Percentiles rank a stretch among this genome's conserved stretches.
Evolutionary conservation across 2,797 vertebrate species (phyloP).

Genomic region (Mormyrops attenuatus): DNA sequence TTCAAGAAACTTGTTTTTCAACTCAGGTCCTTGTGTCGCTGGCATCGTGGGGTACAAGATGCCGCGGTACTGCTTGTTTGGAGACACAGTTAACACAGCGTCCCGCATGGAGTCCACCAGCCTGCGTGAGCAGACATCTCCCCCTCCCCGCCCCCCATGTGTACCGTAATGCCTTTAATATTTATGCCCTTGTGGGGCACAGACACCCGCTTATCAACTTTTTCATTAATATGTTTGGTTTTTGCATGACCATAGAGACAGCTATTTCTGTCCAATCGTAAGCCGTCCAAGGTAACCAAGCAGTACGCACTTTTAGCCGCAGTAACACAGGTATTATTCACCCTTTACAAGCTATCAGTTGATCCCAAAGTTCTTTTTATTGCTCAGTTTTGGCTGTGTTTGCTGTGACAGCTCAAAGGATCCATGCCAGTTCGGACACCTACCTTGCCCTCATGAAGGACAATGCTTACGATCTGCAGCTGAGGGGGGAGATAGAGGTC

Average conservation of each 20-base stretch:
- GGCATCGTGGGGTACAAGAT: conserved; percentile 87
- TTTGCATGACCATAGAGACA: conserved; percentile 32
- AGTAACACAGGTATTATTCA: not conserved
- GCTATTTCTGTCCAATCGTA: not conserved
- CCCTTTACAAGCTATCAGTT: not conserved
- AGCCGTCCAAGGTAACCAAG: not conserved
- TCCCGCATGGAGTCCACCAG: conserved; percentile 88
- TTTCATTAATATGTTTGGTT: conserved; percentile 32
- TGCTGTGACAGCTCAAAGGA: conserved; percentile 69
- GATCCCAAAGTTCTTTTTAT: not conserved
- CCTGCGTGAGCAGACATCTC: conserved; percentile 61
- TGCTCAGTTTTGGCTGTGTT: not conserved
- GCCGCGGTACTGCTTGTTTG: conserved; percentile 86
- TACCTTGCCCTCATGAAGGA: conserved; percentile 72
- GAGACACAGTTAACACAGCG: conserved; percentile 84
- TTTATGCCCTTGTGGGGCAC: not conserved
- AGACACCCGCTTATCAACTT: not conserved
- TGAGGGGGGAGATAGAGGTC: conserved; percentile 78
- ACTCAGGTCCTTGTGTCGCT: conserved; percentile 76
- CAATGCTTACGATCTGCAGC: conserved; percentile 76
- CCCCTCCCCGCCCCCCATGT: no score
- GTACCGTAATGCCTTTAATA: not conserved
- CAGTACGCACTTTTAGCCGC: not conserved
- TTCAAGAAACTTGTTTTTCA: not conserved
- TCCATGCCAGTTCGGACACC: conserved; percentile 79